A percentile compares a stretch with the other conserved stretches of the same genome.
Conservation (phyloP, 1,140 invertebrate genomes). For the Drosophila ficusphila region DNA sequence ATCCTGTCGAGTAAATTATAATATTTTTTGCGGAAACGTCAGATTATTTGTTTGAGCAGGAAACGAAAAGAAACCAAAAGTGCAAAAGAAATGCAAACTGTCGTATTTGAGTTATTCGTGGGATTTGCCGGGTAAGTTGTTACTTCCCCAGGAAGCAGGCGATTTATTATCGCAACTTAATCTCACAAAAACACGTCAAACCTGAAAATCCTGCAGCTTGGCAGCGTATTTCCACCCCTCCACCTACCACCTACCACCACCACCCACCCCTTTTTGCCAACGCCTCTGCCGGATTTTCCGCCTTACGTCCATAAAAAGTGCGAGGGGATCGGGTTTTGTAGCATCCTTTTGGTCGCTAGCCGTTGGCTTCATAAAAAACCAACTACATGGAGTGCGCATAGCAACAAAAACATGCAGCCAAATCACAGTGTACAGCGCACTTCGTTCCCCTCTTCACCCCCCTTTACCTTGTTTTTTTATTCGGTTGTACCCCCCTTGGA, state of each 20-base stretch:
- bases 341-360: conserved; percentile 22
- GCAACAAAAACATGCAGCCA: conserved; percentile 43
- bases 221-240: background rate
- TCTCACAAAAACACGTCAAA: conserved; percentile 45
- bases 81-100: conserved; percentile 7
- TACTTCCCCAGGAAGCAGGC: conserved; percentile 33
- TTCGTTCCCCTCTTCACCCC: background rate
- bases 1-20: no score
- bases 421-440: conserved; percentile 56
- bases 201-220: conserved; percentile 30
- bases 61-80: background rate
- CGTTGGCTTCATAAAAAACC: conserved; percentile 45
- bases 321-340: background rate
- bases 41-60: conserved; percentile 10
- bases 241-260: no score
- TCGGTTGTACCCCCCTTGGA: background rate
- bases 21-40: background rate
- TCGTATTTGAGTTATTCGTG: conserved; percentile 31
- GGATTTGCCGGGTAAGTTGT: conserved; percentile 39
- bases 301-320: background rate
- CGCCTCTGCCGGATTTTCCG: no score
- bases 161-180: conserved; percentile 51
- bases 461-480: background rate
- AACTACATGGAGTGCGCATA: conserved; percentile 42
- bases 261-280: no score